Evolutionary conservation across 2,888 invertebrate genomes (phyloP), one percentile per base, ranked within the genome.

Genomic region (Branchellion lobata): DNA sequence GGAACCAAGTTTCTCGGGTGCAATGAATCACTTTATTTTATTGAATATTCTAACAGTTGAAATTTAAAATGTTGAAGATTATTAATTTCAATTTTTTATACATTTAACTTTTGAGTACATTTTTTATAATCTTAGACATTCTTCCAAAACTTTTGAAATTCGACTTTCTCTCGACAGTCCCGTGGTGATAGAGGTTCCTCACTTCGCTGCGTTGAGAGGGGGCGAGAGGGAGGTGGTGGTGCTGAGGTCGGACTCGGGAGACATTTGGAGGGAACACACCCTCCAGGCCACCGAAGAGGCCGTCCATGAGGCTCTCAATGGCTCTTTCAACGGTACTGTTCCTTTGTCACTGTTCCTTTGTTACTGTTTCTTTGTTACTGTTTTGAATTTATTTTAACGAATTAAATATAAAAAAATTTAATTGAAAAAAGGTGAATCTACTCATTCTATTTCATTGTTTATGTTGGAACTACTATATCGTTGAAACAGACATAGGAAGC

Each of bases 201-300:
- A 99, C 89, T 99, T 98, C 89, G 99, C 98, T 0, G 96, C 99
- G 0, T 90, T 99, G 75, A 92, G 99, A 21, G 97, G 96, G 74
- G 94, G 85, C 86, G 99, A 99, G 88, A 91, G 99, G 29, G 99
- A 99, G 90, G 97, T 99, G 80, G 95, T 97, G 61, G 95, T 99
- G 84, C 90, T 99, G 72, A 92, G 99, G 79, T 96, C 96, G 5
- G 98, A 99, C 88, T 97, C 99, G 87, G 99, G 99, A 5, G 97
- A 98, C 86, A 95, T 94, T 80, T 99, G 99, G 99, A 92, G 95
- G 80, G 99, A 99, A 87, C 99, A 99, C 87, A 94, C 94, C 78
- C 65, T 96, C 85, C 96, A 98, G 40, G 96, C 96, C 61, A 94
- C 95, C 27, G 96, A 96, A 86, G 95, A 96, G 85, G 93, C 95